Conservation (phyloP, 2,797 vertebrate genomes). For the Acrossocheilus wenchowensis region DNA sequence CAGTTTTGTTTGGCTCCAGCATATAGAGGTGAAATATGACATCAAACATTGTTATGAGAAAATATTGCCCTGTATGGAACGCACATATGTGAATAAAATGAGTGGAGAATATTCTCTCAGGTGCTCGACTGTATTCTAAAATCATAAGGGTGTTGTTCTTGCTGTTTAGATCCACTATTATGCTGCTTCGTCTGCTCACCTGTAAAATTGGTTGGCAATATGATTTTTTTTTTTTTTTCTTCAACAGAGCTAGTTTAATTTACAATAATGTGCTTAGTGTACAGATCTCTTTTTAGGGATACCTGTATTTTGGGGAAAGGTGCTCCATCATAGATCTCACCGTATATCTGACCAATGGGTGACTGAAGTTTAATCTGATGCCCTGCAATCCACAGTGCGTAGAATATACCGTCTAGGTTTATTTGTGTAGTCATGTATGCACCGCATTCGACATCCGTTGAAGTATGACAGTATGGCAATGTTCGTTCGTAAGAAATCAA, state of each 20-base stretch:
- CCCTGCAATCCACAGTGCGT: constrained; percentile 23
- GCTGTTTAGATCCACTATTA: background rate
- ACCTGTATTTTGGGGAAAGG: background rate
- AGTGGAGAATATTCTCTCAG: constrained; percentile 56
- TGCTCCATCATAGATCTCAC: constrained; percentile 7
- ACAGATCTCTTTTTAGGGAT: constrained; percentile 7
- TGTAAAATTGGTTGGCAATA: constrained; percentile 24
- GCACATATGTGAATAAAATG: constrained; percentile 60
- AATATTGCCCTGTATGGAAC: constrained; percentile 61
- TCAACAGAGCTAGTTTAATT: background rate
- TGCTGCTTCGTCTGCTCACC: background rate
- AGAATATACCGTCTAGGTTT: constrained; percentile 14
- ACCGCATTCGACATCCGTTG: constrained; percentile 15
- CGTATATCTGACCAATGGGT: background rate
- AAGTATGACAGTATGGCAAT: constrained; percentile 23
- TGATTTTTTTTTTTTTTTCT: background rate
- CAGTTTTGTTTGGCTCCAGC: constrained; percentile 56
- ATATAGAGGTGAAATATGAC: constrained; percentile 52
- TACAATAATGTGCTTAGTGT: background rate
- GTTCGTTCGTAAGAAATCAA: constrained; percentile 46
- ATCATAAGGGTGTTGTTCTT: background rate
- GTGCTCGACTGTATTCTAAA: constrained; percentile 49
- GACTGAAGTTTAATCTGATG: constrained; percentile 13
- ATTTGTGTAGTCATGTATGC: constrained; percentile 20
- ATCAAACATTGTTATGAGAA: constrained; percentile 54